Evolutionary conservation across 23 tunicate species (phyloP).

Genomic region (Trididemnum nubilum): DNA sequence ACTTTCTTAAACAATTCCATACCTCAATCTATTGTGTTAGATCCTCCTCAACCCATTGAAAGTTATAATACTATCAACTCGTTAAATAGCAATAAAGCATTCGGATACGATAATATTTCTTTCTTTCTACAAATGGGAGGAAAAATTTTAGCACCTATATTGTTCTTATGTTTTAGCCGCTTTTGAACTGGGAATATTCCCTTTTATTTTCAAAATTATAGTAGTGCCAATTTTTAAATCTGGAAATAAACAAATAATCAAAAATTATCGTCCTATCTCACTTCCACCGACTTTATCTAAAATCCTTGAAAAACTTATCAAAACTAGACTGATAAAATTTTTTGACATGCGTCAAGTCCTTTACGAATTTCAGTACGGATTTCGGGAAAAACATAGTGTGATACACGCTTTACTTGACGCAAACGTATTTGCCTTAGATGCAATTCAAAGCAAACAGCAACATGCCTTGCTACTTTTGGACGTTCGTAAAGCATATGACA

Average conservation of each 20-base stretch:
- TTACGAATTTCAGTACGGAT: not conserved
- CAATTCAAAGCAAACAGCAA: not conserved
- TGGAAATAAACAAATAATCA: not conserved
- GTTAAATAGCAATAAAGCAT: too few relatives aligned
- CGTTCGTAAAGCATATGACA: not conserved
- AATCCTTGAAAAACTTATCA: not conserved
- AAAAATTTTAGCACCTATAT: too few relatives aligned
- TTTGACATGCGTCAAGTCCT: not conserved
- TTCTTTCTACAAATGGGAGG: too few relatives aligned
- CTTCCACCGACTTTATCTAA: not conserved
- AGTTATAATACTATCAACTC: too few relatives aligned
- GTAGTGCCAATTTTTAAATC: not conserved
- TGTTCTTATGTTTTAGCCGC: too few relatives aligned
- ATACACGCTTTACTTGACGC: not conserved
- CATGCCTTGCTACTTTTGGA: not conserved
- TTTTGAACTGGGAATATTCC: too few relatives aligned
- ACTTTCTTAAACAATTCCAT: too few relatives aligned
- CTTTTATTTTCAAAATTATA: too few relatives aligned
- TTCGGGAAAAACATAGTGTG: not conserved
- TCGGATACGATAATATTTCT: too few relatives aligned
- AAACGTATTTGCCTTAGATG: not conserved
- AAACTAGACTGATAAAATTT: not conserved
- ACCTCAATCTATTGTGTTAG: too few relatives aligned
- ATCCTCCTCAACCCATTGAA: too few relatives aligned
- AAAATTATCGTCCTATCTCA: not conserved